A percentile compares a stretch with the other conserved stretches of the same genome.
Conservation (phyloP, 2,113 vertebrate genomes). For the Aptenodytes forsteri region DNA sequence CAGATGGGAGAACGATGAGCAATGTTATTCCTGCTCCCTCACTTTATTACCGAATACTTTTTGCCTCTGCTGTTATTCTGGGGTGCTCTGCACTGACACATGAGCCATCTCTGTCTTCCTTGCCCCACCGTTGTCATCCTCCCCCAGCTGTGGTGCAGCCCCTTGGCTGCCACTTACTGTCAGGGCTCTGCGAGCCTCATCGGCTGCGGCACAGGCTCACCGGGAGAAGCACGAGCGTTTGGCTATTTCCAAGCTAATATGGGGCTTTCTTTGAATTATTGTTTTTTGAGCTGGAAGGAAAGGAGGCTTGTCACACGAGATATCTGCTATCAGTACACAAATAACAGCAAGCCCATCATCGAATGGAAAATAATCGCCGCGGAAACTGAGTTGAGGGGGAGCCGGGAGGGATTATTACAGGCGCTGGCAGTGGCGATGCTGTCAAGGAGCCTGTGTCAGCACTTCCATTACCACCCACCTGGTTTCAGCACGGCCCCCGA, state of each 20-base stretch:
- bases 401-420: slow-evolving; percentile 54
- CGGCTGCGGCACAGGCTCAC: rapidly evolving
- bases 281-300: slow-evolving; percentile 67
- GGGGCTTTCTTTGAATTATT: slow-evolving; percentile 61
- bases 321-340: slow-evolving; percentile 72
- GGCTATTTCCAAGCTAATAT: slow-evolving; percentile 60
- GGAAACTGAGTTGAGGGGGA: slow-evolving; percentile 30
- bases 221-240: background rate
- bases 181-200: background rate
- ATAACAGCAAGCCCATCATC: slow-evolving; percentile 63
- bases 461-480: slow-evolving; percentile 65
- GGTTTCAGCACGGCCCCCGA: background rate
- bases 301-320: slow-evolving; percentile 62
- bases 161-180: background rate
- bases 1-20: background rate
- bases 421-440: slow-evolving; percentile 10
- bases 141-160: rapidly evolving
- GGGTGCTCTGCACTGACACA: background rate
- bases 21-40: background rate
- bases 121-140: background rate
- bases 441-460: slow-evolving; percentile 66
- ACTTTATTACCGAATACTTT: background rate
- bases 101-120: background rate
- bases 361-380: slow-evolving; percentile 57
- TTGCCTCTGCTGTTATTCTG: background rate